Conservation (phyloP, 2,888 invertebrate species). For the Dryomyza anilis region DNA sequence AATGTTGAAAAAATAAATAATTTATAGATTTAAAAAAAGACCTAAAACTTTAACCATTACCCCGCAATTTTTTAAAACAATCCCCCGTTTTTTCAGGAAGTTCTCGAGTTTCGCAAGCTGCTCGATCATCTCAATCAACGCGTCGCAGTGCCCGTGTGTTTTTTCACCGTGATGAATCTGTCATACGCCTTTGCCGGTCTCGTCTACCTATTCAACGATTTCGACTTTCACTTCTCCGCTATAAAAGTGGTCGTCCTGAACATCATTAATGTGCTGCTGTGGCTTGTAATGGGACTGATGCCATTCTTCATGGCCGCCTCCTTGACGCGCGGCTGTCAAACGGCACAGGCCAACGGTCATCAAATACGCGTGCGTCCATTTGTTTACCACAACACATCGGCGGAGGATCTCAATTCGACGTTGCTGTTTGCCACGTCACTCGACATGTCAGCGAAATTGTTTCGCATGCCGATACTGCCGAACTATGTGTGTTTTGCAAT, state of each 20-base stretch:
- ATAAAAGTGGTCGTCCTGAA: slow-evolving; percentile 70
- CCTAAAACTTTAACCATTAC: no score
- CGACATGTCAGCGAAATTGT: slow-evolving; percentile 75
- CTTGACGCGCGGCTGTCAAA: slow-evolving; percentile 73
- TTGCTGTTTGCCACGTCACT: slow-evolving; percentile 78
- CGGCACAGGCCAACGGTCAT: slow-evolving; percentile 77
- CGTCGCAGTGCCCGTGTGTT: slow-evolving; percentile 75
- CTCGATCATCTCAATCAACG: slow-evolving; percentile 78
- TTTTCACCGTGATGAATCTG: slow-evolving; percentile 76
- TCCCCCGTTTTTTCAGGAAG: slow-evolving; percentile 61
- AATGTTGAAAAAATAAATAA: no score
- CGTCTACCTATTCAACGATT: slow-evolving; percentile 71
- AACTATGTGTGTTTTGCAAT: slow-evolving; percentile 71
- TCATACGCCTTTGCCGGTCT: slow-evolving; percentile 74
- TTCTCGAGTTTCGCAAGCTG: slow-evolving; percentile 78
- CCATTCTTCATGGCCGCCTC: slow-evolving; percentile 72
- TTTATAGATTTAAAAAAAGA: no score
- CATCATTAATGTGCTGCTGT: slow-evolving; percentile 65
- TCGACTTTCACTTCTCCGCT: slow-evolving; percentile 65
- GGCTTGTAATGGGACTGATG: slow-evolving; percentile 52
- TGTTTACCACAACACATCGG: slow-evolving; percentile 78
- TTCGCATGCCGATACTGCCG: slow-evolving; percentile 74
- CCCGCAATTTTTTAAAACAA: neutral
- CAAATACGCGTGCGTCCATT: slow-evolving; percentile 79
- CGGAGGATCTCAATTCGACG: slow-evolving; percentile 76